Conservation (phyloP, 2,888 invertebrate species). For the Lycocerus yunnanus region DNA sequence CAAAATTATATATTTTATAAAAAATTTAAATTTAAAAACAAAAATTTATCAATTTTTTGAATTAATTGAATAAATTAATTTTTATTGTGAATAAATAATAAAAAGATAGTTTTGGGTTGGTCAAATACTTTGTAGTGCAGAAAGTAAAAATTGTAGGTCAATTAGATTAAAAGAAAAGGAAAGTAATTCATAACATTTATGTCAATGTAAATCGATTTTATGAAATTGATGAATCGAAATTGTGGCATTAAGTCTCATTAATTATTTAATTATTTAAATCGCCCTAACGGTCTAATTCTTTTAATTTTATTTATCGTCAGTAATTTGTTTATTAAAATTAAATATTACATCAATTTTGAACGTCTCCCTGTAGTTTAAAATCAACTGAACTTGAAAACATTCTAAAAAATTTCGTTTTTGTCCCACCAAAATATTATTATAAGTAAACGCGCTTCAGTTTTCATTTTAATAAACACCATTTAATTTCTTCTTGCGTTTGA, state of each 20-base stretch:
- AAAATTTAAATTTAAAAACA: no score
- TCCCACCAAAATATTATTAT: background rate
- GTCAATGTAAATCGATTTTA: background rate
- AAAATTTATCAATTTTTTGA: no score
- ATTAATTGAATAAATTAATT: no score
- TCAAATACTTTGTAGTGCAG: no score
- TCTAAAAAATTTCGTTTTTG: background rate
- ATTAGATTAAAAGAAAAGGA: background rate
- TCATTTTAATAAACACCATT: background rate
- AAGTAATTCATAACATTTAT: background rate
- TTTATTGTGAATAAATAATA: no score
- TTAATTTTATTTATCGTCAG: background rate
- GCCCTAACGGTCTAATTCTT: background rate
- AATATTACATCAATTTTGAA: background rate
- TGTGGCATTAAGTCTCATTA: background rate
- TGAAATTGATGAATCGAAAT: background rate
- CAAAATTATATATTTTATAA: no score
- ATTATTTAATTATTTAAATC: background rate
- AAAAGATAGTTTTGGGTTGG: no score
- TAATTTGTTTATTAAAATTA: background rate
- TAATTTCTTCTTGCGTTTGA: background rate
- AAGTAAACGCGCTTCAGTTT: background rate
- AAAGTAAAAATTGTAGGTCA: no score
- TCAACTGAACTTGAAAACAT: background rate
- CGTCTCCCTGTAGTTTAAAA: background rate